Evolutionary conservation across 1,140 invertebrate species (phyloP).

Genomic region (Camponotus floridanus): DNA sequence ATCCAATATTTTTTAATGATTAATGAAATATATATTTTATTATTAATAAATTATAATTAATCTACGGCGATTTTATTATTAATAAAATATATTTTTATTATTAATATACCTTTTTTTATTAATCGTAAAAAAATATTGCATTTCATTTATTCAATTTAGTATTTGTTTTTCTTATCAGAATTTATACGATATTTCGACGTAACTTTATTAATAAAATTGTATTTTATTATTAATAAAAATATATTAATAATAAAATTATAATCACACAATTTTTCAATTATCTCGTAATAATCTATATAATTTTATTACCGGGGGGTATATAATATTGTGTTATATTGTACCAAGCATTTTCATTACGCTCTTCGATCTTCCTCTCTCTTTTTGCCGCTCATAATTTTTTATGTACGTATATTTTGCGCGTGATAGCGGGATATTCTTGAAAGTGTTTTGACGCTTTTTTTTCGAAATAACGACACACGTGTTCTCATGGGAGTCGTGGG

Average conservation of each 20-base stretch:
- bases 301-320: background rate
- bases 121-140: no score
- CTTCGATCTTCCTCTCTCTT: background rate
- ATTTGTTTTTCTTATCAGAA: no score
- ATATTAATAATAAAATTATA: background rate
- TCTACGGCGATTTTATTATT: no score
- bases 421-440: background rate
- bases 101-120: no score
- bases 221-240: no score
- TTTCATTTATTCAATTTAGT: no score
- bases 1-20: no score
- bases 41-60: no score
- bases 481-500: conserved; percentile 54
- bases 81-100: no score
- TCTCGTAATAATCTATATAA: background rate
- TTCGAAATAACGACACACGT: conserved; percentile 32
- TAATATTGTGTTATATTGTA: background rate
- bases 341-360: background rate
- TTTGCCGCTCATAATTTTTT: conserved; percentile 31
- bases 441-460: conserved; percentile 43
- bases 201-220: no score
- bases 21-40: no score
- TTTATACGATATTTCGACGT: no score
- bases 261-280: background rate
- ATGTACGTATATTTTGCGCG: background rate